phyloP scores from a whole-genome alignment of 1,140 invertebrate species.

The Drosophila kohkoa region DNA sequence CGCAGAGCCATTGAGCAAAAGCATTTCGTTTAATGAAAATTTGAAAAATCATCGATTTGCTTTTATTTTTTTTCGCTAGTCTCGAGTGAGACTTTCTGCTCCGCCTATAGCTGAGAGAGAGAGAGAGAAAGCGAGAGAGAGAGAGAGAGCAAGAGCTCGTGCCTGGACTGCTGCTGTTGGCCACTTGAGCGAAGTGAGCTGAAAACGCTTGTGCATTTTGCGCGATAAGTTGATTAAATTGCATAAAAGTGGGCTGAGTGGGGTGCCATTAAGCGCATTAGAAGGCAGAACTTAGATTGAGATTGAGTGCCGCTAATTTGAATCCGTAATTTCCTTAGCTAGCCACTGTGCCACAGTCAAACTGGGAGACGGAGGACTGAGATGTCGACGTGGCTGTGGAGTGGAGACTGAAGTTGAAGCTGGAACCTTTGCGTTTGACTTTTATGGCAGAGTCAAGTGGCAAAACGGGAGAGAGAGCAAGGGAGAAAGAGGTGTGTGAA shows the following conservation, averaged over 20 bases:
- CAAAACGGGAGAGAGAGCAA: background rate
- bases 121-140: too few species aligned
- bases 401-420: too few species aligned
- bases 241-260: constrained; percentile 64
- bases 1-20: constrained; percentile 54
- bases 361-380: too few species aligned
- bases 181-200: constrained; percentile 48
- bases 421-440: constrained; percentile 13
- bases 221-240: constrained; percentile 81
- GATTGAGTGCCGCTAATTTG: constrained; percentile 82
- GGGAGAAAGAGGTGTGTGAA: background rate
- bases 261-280: constrained; percentile 63
- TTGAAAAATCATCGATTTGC: constrained; percentile 74
- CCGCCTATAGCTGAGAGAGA: background rate
- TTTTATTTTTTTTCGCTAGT: constrained; percentile 11
- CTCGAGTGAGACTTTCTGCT: background rate
- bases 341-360: constrained; percentile 3
- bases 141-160: background rate
- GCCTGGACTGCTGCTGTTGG: constrained; percentile 4
- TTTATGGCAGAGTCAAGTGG: background rate
- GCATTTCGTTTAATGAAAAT: constrained; percentile 64
- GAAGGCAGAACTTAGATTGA: constrained; percentile 71
- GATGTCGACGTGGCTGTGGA: too few species aligned
- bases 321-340: constrained; percentile 75
- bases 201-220: constrained; percentile 65